A percentile compares a stretch with the other conserved stretches of the same genome.
Conservation (phyloP, 2,113 vertebrate species). For the Blennius ocellaris region DNA sequence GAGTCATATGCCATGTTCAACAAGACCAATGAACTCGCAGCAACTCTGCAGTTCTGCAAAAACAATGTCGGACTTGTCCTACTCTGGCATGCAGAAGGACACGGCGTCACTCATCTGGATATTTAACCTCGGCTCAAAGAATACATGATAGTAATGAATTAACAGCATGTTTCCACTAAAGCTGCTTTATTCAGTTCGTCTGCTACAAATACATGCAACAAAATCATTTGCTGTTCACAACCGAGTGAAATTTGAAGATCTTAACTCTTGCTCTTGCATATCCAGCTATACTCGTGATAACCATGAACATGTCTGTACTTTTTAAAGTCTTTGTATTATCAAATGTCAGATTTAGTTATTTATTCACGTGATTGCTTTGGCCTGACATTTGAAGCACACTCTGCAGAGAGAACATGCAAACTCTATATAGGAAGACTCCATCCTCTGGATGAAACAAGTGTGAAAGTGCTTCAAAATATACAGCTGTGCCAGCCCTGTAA, state of each 20-base stretch:
- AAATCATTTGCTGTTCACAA: not conserved
- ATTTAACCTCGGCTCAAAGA: too few relatives aligned
- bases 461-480: not conserved
- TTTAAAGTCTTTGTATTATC: not conserved
- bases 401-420: not conserved
- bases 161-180: too few relatives aligned
- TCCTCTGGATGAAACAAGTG: too few relatives aligned
- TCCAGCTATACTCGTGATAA: not conserved
- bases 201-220: not conserved
- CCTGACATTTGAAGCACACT: conserved; percentile 14
- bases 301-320: not conserved
- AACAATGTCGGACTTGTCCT: too few relatives aligned
- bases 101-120: too few relatives aligned
- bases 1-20: too few relatives aligned
- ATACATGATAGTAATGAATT: too few relatives aligned
- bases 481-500: not conserved
- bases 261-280: not conserved
- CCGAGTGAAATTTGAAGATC: not conserved
- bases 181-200: too few relatives aligned
- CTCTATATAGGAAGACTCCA: too few relatives aligned
- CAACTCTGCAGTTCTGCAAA: too few relatives aligned
- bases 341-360: not conserved
- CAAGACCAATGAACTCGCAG: too few relatives aligned
- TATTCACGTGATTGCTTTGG: not conserved
- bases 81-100: too few relatives aligned